Conservation (phyloP, 2,797 vertebrate genomes). For the Myotis daubentonii region DNA sequence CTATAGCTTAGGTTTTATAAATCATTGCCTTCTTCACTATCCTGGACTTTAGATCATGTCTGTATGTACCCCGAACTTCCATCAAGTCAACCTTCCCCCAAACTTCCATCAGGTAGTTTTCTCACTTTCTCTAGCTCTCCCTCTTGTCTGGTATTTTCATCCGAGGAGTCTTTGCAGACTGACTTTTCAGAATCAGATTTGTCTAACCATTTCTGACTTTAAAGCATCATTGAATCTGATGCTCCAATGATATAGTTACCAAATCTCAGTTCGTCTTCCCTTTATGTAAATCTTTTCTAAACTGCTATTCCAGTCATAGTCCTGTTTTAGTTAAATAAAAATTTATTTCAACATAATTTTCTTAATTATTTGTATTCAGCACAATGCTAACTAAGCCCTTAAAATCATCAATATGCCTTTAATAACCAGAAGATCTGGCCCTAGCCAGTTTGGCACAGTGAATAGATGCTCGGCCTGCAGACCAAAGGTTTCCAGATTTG, state of each 20-base stretch:
- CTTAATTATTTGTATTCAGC: neutral
- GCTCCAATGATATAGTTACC: neutral
- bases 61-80: neutral
- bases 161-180: neutral
- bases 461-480: no score
- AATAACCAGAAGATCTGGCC: neutral
- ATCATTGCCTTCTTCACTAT: neutral
- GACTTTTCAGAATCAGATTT: neutral
- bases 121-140: neutral
- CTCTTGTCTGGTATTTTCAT: neutral
- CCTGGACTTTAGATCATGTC: neutral
- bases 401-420: neutral
- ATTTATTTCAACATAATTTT: neutral
- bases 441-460: no score
- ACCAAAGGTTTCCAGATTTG: no score
- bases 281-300: neutral
- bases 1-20: neutral
- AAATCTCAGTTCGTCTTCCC: neutral
- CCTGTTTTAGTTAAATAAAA: constrained; percentile 19
- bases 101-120: neutral
- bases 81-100: neutral
- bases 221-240: neutral
- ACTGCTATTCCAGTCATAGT: neutral
- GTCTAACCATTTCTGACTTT: neutral
- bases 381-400: neutral